Evolutionary conservation across 2,113 vertebrate genomes (phyloP).

Genomic region (Chunga burmeisteri): DNA sequence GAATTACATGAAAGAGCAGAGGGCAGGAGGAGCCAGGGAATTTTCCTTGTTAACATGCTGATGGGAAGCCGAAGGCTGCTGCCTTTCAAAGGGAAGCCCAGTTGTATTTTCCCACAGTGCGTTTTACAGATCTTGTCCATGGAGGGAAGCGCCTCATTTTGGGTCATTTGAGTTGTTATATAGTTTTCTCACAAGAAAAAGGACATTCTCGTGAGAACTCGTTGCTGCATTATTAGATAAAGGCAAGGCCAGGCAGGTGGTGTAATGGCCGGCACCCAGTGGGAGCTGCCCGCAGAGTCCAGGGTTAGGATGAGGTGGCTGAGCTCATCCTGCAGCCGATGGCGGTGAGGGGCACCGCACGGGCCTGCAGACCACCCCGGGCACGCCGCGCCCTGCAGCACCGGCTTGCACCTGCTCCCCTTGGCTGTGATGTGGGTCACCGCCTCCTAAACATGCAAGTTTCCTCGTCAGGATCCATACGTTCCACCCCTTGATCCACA

Average conservation of each 20-base stretch:
- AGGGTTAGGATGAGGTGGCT: neutral
- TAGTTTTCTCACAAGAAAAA: neutral
- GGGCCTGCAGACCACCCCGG: neutral
- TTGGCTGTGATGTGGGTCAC: neutral
- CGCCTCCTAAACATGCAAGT: neutral
- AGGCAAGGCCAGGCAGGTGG: neutral
- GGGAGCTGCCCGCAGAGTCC: neutral
- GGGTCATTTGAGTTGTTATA: neutral
- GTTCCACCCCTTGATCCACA: neutral
- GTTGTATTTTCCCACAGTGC: neutral
- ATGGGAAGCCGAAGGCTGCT: neutral
- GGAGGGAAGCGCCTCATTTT: rapidly evolving
- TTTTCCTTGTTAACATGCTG: neutral
- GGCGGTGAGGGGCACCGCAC: neutral
- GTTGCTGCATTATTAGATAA: neutral
- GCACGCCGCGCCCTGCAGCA: neutral
- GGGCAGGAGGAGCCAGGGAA: neutral
- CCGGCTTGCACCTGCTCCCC: too few species aligned
- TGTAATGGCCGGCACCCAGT: rapidly evolving
- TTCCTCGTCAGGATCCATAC: rapidly evolving
- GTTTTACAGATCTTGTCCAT: neutral
- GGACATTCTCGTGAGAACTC: neutral
- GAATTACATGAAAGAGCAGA: neutral
- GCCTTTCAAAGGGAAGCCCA: neutral
- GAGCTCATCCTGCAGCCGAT: too few species aligned